Conservation (phyloP, 2,797 vertebrate species). For the Scleropages formosus region DNA sequence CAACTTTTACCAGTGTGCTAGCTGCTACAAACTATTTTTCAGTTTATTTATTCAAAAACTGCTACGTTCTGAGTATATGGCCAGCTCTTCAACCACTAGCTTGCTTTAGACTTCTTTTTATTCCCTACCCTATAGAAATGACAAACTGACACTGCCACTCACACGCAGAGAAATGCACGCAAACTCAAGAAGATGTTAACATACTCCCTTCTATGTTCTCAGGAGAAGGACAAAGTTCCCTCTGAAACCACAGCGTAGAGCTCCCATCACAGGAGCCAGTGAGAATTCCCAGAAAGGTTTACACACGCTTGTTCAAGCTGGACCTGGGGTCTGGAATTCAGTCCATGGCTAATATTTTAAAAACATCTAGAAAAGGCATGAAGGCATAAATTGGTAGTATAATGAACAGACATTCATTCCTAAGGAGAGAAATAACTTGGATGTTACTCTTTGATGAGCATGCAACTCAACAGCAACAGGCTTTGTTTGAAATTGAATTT, state of each 20-base stretch:
- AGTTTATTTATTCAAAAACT: no score
- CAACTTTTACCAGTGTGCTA: no score
- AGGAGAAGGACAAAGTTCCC: constrained; percentile 69
- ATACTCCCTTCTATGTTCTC: constrained; percentile 69
- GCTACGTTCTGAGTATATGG: no score
- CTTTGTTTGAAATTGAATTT: constrained; percentile 13
- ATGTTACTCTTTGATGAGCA: constrained; percentile 48
- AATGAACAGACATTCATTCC: constrained; percentile 1
- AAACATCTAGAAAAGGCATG: not conserved
- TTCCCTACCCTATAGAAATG: constrained; percentile 17
- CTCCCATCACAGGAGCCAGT: constrained; percentile 40
- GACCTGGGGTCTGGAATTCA: constrained; percentile 41
- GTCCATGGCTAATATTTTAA: not conserved
- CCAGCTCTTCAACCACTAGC: not conserved
- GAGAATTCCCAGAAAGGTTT: constrained; percentile 52
- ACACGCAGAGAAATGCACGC: not conserved
- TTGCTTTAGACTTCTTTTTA: not conserved
- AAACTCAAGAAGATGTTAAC: constrained; percentile 44
- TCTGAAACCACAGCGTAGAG: constrained; percentile 67
- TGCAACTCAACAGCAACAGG: constrained; percentile 62
- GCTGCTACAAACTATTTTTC: no score
- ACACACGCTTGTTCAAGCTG: constrained; percentile 46
- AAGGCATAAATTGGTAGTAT: not conserved
- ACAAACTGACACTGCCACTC: not conserved
- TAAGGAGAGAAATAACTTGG: not conserved